These are phyloP conservation scores for Syritta pipiens DNA, from an alignment of 2,888 invertebrate species.

Conservation along the genomic window DNA sequence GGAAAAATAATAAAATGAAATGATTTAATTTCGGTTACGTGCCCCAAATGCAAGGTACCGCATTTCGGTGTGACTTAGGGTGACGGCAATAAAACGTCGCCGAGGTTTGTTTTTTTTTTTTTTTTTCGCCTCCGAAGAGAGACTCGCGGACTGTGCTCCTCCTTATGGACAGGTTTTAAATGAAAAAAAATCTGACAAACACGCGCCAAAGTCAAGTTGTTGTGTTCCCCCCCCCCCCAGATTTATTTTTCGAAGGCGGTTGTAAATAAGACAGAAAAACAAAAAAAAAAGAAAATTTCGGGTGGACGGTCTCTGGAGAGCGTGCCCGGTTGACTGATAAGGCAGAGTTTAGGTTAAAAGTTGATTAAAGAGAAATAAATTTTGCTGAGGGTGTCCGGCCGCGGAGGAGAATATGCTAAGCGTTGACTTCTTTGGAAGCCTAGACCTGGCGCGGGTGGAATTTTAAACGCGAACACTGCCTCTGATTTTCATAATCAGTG, in stretches of 20 bases:
- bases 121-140: background rate
- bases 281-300: too few species aligned
- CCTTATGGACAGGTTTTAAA: constrained; percentile 19
- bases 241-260: background rate
- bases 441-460: constrained; percentile 42
- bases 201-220: constrained; percentile 51
- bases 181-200: constrained; percentile 55
- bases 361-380: constrained; percentile 66
- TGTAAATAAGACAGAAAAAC: constrained; percentile 5
- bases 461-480: constrained; percentile 44
- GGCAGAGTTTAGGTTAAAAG: constrained; percentile 63
- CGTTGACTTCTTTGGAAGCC: constrained; percentile 41
- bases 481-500: constrained; percentile 48
- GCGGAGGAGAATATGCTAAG: constrained; percentile 16
- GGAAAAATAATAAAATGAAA: constrained; percentile 73
- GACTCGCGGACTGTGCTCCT: constrained; percentile 5
- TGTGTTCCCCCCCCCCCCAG: background rate
- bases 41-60: constrained; percentile 70
- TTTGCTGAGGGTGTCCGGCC: constrained; percentile 18
- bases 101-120: background rate
- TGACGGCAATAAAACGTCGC: constrained; percentile 63
- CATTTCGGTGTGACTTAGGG: constrained; percentile 65
- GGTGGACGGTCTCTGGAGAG: constrained; percentile 29
- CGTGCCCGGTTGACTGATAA: constrained; percentile 62
- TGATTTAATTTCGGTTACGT: constrained; percentile 77